Base-by-base conservation (phyloP, 2,797 vertebrate species). In the Falco novaeseelandiae region DNA sequence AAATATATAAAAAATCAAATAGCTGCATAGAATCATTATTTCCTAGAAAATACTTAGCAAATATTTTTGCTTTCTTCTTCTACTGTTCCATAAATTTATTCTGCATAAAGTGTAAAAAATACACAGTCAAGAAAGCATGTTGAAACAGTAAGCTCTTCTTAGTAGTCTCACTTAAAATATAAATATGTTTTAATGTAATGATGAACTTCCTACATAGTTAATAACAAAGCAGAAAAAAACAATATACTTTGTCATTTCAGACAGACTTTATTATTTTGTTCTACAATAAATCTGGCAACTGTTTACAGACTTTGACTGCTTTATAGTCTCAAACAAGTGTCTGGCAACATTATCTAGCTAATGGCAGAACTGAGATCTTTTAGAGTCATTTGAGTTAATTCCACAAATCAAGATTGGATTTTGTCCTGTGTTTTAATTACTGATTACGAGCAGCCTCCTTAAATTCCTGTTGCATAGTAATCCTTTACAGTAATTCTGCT, bases 181-280 rank as follows among this genome's bases (percentile, higher is more conserved):
- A 78, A 83, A 71, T 65, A 25, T n/a, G 20, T 54, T 92, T 90
- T 62, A 80, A 71, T 92, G 36, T 54, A 89, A 80, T 69, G 67
- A 63, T 89, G 81, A 91, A 66, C 51, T 94, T 95, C 76, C 80
- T 91, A 48, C 54, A 30, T 71, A 48, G 58, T 71, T 81, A 83
- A 67, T 86, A 94, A 42, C 23, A 81, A 94, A 90, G 49, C 18
- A 95, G 81, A 67, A 85, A 85, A 85, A 88, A 67, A 12, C n/a
- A 92, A 36, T 67, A 72, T 71, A 40, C 22, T 83, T 89, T 58
- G 36, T 67, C 26, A 74, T 93, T 95, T 93, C 86, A 65, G 61
- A 74, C 63, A 85, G 81, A 82, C 19, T 62, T 87, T 58, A 81
- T 90, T 92, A 78, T 94, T 95, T 95, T 93, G 29, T 87, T 93